Conservation (phyloP, 2,113 vertebrate genomes). For the Hiodon tergisus region DNA sequence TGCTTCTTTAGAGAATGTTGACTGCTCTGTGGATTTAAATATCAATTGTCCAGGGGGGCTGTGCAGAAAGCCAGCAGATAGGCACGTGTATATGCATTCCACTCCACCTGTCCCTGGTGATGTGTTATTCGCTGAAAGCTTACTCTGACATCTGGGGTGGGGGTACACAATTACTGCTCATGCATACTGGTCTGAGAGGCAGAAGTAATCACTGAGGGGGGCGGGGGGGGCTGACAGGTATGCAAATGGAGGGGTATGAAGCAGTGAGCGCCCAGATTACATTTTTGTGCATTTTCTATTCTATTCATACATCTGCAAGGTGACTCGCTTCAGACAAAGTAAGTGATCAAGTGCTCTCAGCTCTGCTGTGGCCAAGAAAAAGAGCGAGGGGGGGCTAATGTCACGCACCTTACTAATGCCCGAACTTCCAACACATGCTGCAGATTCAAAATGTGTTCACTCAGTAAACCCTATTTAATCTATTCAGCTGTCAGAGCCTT, state of each 20-base stretch:
- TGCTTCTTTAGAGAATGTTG: conserved; percentile 23
- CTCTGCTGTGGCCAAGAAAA: conserved; percentile 19
- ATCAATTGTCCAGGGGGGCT: conserved; percentile 51
- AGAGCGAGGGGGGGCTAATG: conserved; percentile 47
- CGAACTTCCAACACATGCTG: conserved; percentile 50
- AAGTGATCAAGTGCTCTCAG: conserved; percentile 59
- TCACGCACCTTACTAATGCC: conserved; percentile 56
- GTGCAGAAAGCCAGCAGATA: too few relatives aligned
- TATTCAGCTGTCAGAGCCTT: conserved; percentile 60
- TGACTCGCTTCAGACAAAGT: conserved; percentile 73
- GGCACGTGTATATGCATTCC: too few relatives aligned
- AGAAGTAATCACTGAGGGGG: conserved; percentile 46
- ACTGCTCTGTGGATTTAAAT: conserved; percentile 54
- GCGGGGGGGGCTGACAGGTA: conserved; percentile 56
- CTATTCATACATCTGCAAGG: conserved; percentile 77
- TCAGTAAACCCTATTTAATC: conserved; percentile 64
- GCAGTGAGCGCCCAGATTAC: conserved; percentile 60
- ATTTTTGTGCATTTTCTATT: conserved; percentile 65
- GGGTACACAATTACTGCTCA: conserved; percentile 40
- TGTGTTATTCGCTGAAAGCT: too few relatives aligned
- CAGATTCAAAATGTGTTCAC: conserved; percentile 63
- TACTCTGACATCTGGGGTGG: not conserved
- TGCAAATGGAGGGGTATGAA: conserved; percentile 62
- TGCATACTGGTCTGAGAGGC: conserved; percentile 43
- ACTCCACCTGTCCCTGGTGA: too few relatives aligned